Conservation (phyloP, 1,140 invertebrate genomes). For the Mesaphorura yosii region DNA sequence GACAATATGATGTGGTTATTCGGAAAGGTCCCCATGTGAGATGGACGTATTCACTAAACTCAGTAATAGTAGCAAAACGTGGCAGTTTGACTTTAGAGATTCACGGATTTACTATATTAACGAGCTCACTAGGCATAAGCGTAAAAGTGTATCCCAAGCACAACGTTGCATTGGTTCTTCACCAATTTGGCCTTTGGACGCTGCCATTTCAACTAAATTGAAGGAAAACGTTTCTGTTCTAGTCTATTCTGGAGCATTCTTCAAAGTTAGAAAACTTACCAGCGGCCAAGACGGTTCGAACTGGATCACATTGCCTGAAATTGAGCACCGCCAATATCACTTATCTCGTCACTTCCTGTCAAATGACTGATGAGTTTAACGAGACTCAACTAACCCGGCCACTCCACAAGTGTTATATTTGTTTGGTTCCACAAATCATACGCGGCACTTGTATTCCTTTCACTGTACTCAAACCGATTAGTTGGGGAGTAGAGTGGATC, state of each 20-base stretch:
- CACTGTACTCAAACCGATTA: constrained; percentile 13
- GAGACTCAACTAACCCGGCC: constrained; percentile 19
- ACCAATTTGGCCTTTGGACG: constrained; percentile 12
- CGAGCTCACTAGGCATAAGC: constrained; percentile 22
- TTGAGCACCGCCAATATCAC: not conserved
- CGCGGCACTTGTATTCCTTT: constrained; percentile 19
- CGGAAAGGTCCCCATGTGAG: constrained; percentile 20
- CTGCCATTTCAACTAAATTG: constrained; percentile 16
- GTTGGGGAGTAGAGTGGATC: not conserved
- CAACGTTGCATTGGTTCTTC: constrained; percentile 10
- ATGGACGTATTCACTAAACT: constrained; percentile 21
- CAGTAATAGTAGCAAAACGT: not conserved
- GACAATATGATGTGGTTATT: constrained; percentile 15
- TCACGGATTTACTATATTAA: not conserved
- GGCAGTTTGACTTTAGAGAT: not conserved
- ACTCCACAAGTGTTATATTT: constrained; percentile 16
- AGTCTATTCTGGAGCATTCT: not conserved
- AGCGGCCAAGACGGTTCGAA: constrained; percentile 8
- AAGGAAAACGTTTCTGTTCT: too few relatives aligned
- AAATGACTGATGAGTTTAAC: not conserved
- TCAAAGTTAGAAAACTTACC: constrained; percentile 10
- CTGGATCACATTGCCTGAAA: constrained; percentile 21
- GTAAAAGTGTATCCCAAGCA: constrained; percentile 14
- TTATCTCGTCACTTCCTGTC: not conserved
- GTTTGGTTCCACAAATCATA: constrained; percentile 18